A percentile compares a stretch with the other conserved stretches of the same genome.
Conservation (phyloP, 1,140 invertebrate species). For the Hydropsyche tenuis region DNA sequence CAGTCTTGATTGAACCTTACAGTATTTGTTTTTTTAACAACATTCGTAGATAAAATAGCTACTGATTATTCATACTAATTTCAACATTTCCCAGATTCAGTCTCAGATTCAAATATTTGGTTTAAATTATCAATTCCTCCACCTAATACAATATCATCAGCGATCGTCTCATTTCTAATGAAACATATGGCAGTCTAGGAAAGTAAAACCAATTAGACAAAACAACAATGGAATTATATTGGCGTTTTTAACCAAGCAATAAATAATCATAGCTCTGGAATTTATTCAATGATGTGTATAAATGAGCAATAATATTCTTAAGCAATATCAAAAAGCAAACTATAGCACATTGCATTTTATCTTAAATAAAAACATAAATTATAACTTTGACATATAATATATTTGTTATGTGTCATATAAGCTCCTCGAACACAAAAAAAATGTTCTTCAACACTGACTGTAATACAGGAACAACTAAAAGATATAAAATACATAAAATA, state of each 20-base stretch:
- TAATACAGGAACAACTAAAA: no score
- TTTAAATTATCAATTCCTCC: slow-evolving; percentile 48
- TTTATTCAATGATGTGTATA: neutral
- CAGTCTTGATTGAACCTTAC: slow-evolving; percentile 51
- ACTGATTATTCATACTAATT: slow-evolving; percentile 50
- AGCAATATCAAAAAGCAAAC: no score
- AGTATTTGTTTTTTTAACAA: slow-evolving; percentile 43
- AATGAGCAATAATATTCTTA: no score
- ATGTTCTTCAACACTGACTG: no score
- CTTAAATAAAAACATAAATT: neutral
- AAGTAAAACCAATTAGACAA: slow-evolving; percentile 1
- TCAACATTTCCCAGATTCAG: slow-evolving; percentile 47
- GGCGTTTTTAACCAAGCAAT: neutral
- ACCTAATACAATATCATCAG: slow-evolving; percentile 19
- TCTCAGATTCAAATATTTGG: slow-evolving; percentile 51
- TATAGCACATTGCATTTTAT: no score
- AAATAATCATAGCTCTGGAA: slow-evolving; percentile 10
- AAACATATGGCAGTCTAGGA: slow-evolving; percentile 14
- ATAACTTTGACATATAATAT: neutral
- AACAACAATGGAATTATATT: slow-evolving; percentile 2
- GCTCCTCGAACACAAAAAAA: neutral
- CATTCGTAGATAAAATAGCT: slow-evolving; percentile 45
- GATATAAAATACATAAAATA: no score
- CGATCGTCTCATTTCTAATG: neutral
- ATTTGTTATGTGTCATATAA: neutral